Percentiles rank a stretch among this genome's conserved stretches.
These are phyloP conservation scores for Sarcoramphus papa DNA, from an alignment of 2,797 vertebrate species.

Conservation along the genomic window DNA sequence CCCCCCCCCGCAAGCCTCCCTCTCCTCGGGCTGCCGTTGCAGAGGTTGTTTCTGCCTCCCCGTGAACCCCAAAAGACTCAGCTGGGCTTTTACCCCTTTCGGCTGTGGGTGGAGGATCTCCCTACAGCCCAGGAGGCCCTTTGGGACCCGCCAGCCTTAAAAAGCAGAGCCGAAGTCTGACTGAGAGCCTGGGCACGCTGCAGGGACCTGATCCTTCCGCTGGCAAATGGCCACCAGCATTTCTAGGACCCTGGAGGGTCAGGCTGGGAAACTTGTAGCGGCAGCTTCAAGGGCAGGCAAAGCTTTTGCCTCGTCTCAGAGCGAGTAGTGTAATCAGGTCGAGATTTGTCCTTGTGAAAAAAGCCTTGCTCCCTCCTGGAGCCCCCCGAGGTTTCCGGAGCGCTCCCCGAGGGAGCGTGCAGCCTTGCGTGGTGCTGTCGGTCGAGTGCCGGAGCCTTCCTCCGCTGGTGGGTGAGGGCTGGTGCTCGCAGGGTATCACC, in stretches of 20 bases:
- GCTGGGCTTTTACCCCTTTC: neutral
- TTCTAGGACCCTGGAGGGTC: neutral
- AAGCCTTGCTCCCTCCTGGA: neutral
- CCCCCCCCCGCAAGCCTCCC: neutral
- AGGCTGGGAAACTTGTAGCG: neutral
- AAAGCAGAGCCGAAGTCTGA: neutral
- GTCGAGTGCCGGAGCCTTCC: neutral
- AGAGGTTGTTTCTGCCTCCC: neutral
- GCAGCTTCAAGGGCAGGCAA: neutral
- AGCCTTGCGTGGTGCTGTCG: rapidly evolving
- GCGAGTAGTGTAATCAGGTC: neutral
- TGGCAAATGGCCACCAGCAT: neutral
- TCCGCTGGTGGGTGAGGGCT: neutral
- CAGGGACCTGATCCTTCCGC: neutral
- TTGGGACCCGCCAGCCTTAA: neutral
- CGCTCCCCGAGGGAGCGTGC: neutral
- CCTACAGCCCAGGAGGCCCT: neutral
- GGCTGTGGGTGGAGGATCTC: neutral
- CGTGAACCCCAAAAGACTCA: neutral
- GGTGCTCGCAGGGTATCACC: rapidly evolving
- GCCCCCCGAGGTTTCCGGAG: rapidly evolving
- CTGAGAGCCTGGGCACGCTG: rapidly evolving
- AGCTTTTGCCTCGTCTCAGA: neutral
- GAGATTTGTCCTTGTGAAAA: neutral
- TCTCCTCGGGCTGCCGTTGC: rapidly evolving